Conservation (phyloP, 2,888 invertebrate genomes). For the Camptogramma bilineatum region DNA sequence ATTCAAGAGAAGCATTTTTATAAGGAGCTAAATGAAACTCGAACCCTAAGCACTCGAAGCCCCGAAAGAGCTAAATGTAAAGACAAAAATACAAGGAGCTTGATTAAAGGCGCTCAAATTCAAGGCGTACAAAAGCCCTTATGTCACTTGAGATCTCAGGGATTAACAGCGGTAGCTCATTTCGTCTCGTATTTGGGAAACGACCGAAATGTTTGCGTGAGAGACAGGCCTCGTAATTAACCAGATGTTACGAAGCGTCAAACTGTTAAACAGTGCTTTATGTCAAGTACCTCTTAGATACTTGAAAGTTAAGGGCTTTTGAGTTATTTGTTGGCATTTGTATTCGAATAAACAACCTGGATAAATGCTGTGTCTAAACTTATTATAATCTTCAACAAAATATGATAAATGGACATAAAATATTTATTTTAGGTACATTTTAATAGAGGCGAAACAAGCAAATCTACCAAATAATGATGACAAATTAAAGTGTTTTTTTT, state of each 20-base stretch:
- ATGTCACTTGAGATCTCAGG: slow-evolving; percentile 31
- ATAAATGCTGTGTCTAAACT: too few species aligned
- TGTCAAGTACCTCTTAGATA: slow-evolving; percentile 22
- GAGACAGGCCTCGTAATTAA: slow-evolving; percentile 30
- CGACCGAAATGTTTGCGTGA: slow-evolving; percentile 24
- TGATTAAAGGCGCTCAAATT: not conserved
- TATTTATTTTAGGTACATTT: too few species aligned
- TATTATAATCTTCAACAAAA: too few species aligned
- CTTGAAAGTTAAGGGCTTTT: slow-evolving; percentile 16
- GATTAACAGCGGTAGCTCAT: slow-evolving; percentile 41
- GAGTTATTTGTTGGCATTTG: slow-evolving; percentile 19
- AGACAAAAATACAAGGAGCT: too few species aligned
- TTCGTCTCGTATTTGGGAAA: slow-evolving; percentile 25
- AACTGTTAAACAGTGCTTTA: slow-evolving; percentile 33
- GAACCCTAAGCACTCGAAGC: too few species aligned
- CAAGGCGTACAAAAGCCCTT: slow-evolving; percentile 7
- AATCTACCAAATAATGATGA: too few species aligned
- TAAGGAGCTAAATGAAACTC: too few species aligned
- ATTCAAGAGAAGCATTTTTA: too few species aligned
- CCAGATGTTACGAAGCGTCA: slow-evolving; percentile 29
- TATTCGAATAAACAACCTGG: not conserved
- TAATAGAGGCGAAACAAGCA: too few species aligned
- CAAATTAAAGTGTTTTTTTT: too few species aligned
- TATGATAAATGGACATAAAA: too few species aligned
- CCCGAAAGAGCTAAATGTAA: too few species aligned